A percentile compares a stretch with the other conserved stretches of the same genome.
Evolutionary conservation across 1,140 invertebrate genomes (phyloP).

Genomic region (Micrasema longulum): DNA sequence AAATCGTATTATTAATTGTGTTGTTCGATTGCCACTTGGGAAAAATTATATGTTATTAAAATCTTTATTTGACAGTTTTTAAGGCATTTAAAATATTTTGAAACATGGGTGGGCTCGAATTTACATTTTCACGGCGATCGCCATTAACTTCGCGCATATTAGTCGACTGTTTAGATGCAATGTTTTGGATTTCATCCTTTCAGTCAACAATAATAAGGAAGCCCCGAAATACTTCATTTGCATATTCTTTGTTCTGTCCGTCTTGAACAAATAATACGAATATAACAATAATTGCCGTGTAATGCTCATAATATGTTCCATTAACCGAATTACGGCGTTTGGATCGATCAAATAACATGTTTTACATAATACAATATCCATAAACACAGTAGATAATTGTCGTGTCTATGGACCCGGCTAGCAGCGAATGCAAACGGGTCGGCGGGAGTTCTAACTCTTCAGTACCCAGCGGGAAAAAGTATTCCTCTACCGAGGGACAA

Average conservation of each 20-base stretch:
- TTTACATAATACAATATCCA: conserved; percentile 23
- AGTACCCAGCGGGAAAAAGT: not conserved
- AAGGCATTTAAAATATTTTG: too few species aligned
- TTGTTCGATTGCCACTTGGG: too few species aligned
- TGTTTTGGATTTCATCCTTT: conserved; percentile 7
- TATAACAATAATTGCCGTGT: conserved; percentile 28
- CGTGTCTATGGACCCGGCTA: not conserved
- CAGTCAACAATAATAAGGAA: conserved; percentile 20
- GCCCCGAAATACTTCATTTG: conserved; percentile 17
- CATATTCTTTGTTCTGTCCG: conserved; percentile 27
- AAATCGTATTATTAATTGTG: too few species aligned
- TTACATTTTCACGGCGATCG: not conserved
- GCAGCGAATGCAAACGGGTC: not conserved
- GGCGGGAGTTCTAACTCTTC: not conserved
- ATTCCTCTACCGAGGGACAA: not conserved
- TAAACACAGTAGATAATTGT: conserved; percentile 10
- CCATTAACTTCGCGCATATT: not conserved
- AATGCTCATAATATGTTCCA: conserved; percentile 19
- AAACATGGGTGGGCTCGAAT: conserved; percentile 7
- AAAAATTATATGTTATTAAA: too few species aligned
- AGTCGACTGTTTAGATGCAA: not conserved
- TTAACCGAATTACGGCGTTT: not conserved
- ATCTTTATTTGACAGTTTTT: too few species aligned
- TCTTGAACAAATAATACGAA: conserved; percentile 4
- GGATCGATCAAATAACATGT: conserved; percentile 2